These are phyloP conservation scores for Limnephilus rhombicus DNA, from an alignment of 2,888 invertebrate species.

Conservation along the genomic window DNA sequence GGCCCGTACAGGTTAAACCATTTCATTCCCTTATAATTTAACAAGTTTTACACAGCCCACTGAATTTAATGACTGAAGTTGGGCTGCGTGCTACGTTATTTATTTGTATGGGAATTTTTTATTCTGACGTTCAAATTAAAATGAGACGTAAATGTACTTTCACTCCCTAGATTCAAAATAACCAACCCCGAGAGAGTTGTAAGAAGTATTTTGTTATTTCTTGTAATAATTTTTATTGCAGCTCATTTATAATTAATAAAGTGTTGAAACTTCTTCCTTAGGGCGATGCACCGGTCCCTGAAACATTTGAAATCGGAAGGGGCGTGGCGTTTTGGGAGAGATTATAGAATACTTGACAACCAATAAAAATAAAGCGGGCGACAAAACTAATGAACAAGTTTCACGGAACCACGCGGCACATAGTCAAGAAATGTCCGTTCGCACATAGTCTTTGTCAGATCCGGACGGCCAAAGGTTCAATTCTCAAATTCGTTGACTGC, in stretches of 20 bases:
- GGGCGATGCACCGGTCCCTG: too few species aligned
- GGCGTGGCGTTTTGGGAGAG: too few species aligned
- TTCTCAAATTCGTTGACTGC: too few species aligned
- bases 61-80: background rate
- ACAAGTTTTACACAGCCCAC: background rate
- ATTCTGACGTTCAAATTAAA: constrained; percentile 14
- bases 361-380: too few species aligned
- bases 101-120: background rate
- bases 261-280: too few species aligned
- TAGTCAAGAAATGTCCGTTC: too few species aligned
- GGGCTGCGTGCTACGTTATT: background rate
- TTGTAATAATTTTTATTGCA: background rate
- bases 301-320: too few species aligned
- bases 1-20: background rate
- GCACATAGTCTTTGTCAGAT: too few species aligned
- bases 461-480: too few species aligned
- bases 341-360: too few species aligned
- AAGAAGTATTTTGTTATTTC: background rate
- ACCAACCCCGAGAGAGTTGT: background rate
- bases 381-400: too few species aligned
- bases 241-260: background rate
- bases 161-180: background rate
- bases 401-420: too few species aligned
- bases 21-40: background rate
- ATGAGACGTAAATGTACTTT: constrained; percentile 12